Conservation (phyloP, 2,888 invertebrate species). For the Schizaphis graminum region DNA sequence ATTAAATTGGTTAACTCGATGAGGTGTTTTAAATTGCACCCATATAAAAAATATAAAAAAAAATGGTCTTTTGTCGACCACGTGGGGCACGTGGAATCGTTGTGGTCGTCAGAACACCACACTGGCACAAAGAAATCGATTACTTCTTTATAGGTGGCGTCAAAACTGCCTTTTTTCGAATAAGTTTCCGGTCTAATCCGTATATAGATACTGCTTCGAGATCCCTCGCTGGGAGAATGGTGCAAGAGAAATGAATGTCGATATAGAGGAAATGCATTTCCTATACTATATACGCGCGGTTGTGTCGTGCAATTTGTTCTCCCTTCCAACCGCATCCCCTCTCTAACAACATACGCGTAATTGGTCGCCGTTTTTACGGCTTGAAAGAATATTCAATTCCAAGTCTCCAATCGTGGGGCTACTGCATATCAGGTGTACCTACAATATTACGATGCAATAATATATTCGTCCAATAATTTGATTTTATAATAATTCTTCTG, state of each 20-base stretch:
- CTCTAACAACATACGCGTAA: neutral
- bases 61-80: neutral
- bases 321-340: no score
- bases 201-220: neutral
- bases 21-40: neutral
- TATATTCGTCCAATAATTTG: neutral
- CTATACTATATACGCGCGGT: neutral
- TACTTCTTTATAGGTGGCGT: slow-evolving; percentile 10
- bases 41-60: neutral
- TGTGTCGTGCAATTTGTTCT: slow-evolving; percentile 26
- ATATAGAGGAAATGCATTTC: slow-evolving; percentile 10
- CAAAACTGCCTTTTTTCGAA: neutral
- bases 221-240: neutral
- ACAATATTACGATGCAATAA: neutral
- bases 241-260: neutral
- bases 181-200: neutral
- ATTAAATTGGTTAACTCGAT: neutral
- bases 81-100: neutral
- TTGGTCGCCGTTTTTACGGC: neutral
- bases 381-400: slow-evolving; percentile 24
- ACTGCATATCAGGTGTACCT: neutral
- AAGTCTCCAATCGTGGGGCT: neutral
- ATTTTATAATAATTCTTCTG: neutral
- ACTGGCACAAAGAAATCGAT: neutral
- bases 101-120: neutral